These are phyloP conservation scores for Patella pellucida DNA, from an alignment of 2,888 invertebrate genomes.

Conservation along the genomic window DNA sequence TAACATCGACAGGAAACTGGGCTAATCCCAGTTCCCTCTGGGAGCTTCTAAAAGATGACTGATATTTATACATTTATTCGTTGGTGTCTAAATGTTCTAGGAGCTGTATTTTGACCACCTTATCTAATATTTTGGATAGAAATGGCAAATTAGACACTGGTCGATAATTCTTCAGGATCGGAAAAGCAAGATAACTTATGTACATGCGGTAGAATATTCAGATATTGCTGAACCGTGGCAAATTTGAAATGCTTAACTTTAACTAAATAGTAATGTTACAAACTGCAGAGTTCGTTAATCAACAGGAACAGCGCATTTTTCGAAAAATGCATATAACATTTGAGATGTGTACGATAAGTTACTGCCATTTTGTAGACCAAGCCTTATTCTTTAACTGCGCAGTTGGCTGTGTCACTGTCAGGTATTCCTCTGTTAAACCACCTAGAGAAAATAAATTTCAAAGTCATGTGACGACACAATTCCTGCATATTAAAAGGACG, in stretches of 20 bases:
- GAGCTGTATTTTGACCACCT: too few relatives aligned
- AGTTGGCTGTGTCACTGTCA: too few relatives aligned
- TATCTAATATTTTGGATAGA: too few relatives aligned
- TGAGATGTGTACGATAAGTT: neutral
- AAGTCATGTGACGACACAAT: neutral
- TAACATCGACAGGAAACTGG: neutral
- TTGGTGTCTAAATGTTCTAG: too few relatives aligned
- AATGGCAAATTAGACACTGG: too few relatives aligned
- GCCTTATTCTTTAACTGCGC: neutral
- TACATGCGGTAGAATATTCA: neutral
- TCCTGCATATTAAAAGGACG: neutral
- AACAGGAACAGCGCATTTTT: neutral
- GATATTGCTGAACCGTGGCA: neutral
- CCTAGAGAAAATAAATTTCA: neutral
- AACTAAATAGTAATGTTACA: neutral
- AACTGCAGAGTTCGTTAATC: neutral
- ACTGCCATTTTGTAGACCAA: neutral
- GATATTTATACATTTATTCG: too few relatives aligned
- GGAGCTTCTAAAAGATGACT: too few relatives aligned
- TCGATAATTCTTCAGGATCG: neutral
- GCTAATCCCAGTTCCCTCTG: neutral
- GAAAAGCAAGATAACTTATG: neutral
- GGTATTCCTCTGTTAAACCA: too few relatives aligned
- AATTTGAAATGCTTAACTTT: neutral
- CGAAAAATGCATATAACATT: neutral